phyloP scores from a whole-genome alignment of 2,888 invertebrate species.

The Mechanitis mazaeus region DNA sequence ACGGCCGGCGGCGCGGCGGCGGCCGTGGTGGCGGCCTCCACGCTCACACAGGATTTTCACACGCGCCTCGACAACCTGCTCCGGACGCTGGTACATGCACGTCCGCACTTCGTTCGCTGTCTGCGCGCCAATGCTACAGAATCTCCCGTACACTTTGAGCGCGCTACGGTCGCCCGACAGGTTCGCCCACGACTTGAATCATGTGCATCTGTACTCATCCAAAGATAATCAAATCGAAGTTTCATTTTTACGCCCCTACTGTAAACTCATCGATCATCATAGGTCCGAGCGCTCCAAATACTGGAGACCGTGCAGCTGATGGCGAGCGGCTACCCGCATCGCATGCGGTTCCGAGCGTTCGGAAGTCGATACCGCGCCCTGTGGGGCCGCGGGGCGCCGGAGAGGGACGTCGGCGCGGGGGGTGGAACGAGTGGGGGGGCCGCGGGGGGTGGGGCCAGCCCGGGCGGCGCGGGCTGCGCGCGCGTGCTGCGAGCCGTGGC shows the following conservation, averaged over 20 bases:
- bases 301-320: constrained; percentile 96
- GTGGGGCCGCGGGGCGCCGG: constrained; percentile 88
- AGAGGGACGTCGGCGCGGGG: constrained; percentile 65
- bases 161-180: constrained; percentile 89
- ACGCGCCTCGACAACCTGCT: constrained; percentile 93
- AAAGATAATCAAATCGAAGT: neutral
- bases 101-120: constrained; percentile 96
- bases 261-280: constrained; percentile 9
- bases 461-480: constrained; percentile 73
- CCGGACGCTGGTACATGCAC: constrained; percentile 92
- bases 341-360: constrained; percentile 96
- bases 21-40: constrained; percentile 89
- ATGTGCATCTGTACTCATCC: neutral
- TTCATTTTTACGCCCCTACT: constrained; percentile 51
- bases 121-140: constrained; percentile 91
- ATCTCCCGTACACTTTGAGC: constrained; percentile 88
- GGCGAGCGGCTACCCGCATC: constrained; percentile 96
- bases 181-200: constrained; percentile 68
- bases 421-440: constrained; percentile 64
- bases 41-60: constrained; percentile 96
- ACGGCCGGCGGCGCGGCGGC: constrained; percentile 95
- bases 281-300: constrained; percentile 91
- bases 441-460: constrained; percentile 72
- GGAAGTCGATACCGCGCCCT: constrained; percentile 89
- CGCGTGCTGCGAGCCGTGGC: constrained; percentile 86